A percentile compares a stretch with the other conserved stretches of the same genome.
These are phyloP conservation scores for Drosophila auraria DNA, from an alignment of 1,140 invertebrate genomes.

Conservation along the genomic window DNA sequence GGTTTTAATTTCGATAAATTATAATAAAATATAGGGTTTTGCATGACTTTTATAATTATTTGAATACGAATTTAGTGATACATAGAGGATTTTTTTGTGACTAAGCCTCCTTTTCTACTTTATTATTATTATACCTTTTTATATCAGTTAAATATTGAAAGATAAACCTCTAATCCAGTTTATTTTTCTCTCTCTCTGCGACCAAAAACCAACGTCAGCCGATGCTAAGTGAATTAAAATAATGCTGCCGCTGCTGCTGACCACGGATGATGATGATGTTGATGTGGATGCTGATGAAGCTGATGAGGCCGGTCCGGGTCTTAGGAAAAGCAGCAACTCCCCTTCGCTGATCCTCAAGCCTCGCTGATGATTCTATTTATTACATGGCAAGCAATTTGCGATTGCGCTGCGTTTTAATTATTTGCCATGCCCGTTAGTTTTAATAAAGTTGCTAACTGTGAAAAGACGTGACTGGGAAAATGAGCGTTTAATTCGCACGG, in stretches of 20 bases:
- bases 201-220: conserved; percentile 63
- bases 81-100: no score
- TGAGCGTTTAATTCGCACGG: conserved; percentile 73
- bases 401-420: conserved; percentile 79
- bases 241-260: conserved; percentile 54
- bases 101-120: no score
- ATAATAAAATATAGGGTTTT: no score
- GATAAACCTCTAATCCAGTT: no score
- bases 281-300: conserved; percentile 34
- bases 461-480: conserved; percentile 79
- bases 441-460: conserved; percentile 83
- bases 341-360: conserved; percentile 20
- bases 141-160: no score
- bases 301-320: conserved; percentile 37
- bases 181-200: neutral
- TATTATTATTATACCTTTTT: no score
- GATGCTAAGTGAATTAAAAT: conserved; percentile 80
- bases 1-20: no score
- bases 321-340: conserved; percentile 9
- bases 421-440: conserved; percentile 79
- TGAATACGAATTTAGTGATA: no score
- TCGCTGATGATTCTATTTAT: conserved; percentile 81
- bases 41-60: no score
- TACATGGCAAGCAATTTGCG: conserved; percentile 77
- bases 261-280: conserved; percentile 22